phyloP scores from a whole-genome alignment of 1,140 invertebrate genomes.

The Leptopilina clavipes region DNA sequence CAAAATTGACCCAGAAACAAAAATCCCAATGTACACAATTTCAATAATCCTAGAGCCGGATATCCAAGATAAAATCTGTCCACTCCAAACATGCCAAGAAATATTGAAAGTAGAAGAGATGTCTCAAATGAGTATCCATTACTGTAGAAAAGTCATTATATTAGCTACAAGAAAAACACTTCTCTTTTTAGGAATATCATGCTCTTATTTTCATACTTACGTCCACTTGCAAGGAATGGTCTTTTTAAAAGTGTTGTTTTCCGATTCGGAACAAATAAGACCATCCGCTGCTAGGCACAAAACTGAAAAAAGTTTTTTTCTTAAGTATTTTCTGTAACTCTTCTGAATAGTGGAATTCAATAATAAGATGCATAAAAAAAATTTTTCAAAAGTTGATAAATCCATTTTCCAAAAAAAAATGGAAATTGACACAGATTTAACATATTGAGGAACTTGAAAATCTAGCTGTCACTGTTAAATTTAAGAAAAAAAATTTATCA shows the following conservation, averaged over 20 bases:
- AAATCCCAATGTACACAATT: constrained; percentile 96
- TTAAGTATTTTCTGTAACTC: neutral
- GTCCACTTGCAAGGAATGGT: constrained; percentile 94
- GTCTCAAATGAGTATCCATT: constrained; percentile 96
- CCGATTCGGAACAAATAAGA: constrained; percentile 87
- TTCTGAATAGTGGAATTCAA: too few species aligned
- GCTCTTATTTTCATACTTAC: constrained; percentile 78
- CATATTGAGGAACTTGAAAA: too few species aligned
- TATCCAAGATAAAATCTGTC: constrained; percentile 98
- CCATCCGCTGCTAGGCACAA: constrained; percentile 87
- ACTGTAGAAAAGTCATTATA: constrained; percentile 75
- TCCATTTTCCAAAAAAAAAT: too few species aligned
- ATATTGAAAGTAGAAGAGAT: constrained; percentile 93
- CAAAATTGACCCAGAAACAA: constrained; percentile 97
- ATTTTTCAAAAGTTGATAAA: too few species aligned
- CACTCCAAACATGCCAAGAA: constrained; percentile 97
- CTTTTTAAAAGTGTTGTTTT: constrained; percentile 86
- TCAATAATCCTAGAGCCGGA: constrained; percentile 93
- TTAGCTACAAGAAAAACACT: neutral
- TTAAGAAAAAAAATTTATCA: too few species aligned
- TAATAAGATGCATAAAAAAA: too few species aligned
- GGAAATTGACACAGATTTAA: too few species aligned
- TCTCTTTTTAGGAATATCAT: neutral
- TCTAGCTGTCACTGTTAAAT: too few species aligned
- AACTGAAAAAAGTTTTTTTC: constrained; percentile 77